Evolutionary conservation across 2,888 invertebrate genomes (phyloP).

Genomic region (Tricholauxania praeusta): DNA sequence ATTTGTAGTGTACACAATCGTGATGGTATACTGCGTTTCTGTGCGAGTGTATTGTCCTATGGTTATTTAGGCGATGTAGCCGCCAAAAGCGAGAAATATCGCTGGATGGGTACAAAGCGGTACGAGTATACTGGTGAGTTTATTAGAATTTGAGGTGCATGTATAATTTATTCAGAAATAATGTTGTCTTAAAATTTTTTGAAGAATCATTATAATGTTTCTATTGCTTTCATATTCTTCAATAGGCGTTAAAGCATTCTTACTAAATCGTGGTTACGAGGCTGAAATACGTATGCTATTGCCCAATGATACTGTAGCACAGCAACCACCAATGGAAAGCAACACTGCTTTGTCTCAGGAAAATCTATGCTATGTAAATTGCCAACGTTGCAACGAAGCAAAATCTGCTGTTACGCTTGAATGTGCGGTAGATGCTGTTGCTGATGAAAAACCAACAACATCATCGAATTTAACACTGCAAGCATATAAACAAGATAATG

Average conservation of each 20-base stretch:
- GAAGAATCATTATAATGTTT: too few species aligned
- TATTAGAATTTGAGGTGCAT: too few species aligned
- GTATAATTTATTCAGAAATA: neutral
- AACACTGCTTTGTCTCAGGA: constrained; percentile 24
- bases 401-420: neutral
- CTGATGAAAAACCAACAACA: constrained; percentile 38
- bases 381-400: constrained; percentile 52
- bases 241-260: constrained; percentile 73
- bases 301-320: constrained; percentile 42
- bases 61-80: constrained; percentile 89
- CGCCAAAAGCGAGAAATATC: constrained; percentile 81
- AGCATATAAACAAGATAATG: neutral
- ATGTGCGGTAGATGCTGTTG: neutral
- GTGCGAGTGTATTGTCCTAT: constrained; percentile 83
- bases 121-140: constrained; percentile 81
- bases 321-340: too few species aligned
- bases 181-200: too few species aligned
- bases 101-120: constrained; percentile 88
- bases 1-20: constrained; percentile 78
- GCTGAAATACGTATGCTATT: constrained; percentile 73
- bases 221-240: too few species aligned
- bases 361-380: constrained; percentile 57
- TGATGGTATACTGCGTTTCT: constrained; percentile 74
- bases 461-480: constrained; percentile 42
- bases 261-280: constrained; percentile 75